Base-by-base conservation (phyloP, 2,888 invertebrate genomes). In the Morpho deidamia region DNA sequence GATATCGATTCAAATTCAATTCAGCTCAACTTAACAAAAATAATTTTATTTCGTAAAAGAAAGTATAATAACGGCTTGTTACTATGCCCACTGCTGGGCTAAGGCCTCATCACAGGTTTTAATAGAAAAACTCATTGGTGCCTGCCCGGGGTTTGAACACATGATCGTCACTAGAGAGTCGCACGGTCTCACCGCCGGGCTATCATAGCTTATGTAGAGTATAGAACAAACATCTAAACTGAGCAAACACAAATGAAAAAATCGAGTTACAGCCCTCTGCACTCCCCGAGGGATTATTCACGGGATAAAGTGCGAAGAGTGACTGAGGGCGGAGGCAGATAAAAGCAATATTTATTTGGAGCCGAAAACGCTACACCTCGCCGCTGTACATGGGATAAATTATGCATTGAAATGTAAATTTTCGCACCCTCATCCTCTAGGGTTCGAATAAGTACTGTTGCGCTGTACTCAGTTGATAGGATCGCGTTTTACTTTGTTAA, bases 401-500 rank as follows among this genome's bases (percentile, higher is more conserved):
- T 86, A 86, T 85, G 84, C 85, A 86, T 86, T 85, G 81, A 84
- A 84, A 86, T 87, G 85, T 78, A 85, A 86, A 87, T 86, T 78
- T 62, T 58, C 61, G 48, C 56, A 59, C 59, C 59, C 59, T 59
- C 59, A 54, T 58, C 58, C 58, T 50, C 52, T 62, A 56, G 52
- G 50, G 51, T 58, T 44, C 53, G 51, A 45, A 45, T 46, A 58
- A 58, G 58, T 49, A 58, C 58, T 49, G 48, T 35, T 41, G 41
- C 11, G 11, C 11, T 48, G 47, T 11, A 40, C 32, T 10, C 38
- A 37, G 35, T 37, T 33, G 44, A 44, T 44, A 11, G 33, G 34
- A 44, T 7, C 7, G 12, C 8, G 34, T 34, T 44, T 11, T 40
- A 11, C 11, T 1, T 8, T 23, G 23, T 23, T 23, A 40, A 11